Evolutionary conservation across 2,113 vertebrate genomes (phyloP).

Genomic region (Phyllostomus hastatus): DNA sequence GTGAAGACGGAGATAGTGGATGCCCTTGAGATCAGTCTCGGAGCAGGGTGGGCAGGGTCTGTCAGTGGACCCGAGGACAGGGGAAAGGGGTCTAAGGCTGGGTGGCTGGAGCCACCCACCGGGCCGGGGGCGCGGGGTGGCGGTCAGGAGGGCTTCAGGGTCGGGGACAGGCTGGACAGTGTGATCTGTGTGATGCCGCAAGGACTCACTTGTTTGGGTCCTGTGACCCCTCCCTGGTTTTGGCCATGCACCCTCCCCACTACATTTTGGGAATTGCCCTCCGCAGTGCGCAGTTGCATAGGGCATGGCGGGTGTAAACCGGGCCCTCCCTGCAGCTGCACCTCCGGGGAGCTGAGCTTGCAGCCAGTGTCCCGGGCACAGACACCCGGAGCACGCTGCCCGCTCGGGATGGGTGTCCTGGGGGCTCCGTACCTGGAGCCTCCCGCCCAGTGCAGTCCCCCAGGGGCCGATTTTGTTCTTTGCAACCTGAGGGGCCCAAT

Average conservation of each 20-base stretch:
- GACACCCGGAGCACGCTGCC: accelerated
- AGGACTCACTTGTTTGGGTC: not conserved
- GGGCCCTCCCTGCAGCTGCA: not conserved
- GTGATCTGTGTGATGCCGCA: not conserved
- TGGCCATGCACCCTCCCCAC: not conserved
- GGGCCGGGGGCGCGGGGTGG: too few species aligned
- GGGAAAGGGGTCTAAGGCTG: not conserved
- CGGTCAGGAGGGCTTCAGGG: not conserved
- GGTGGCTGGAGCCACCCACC: not conserved
- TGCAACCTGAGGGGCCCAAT: accelerated
- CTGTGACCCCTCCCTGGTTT: not conserved
- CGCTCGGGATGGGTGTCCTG: not conserved
- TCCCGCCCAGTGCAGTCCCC: accelerated
- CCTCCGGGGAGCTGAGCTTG: not conserved
- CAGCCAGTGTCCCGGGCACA: not conserved
- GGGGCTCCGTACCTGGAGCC: not conserved
- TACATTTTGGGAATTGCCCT: not conserved
- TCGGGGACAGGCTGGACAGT: not conserved
- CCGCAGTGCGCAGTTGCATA: accelerated
- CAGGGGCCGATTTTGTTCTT: not conserved
- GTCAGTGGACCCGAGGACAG: too few species aligned
- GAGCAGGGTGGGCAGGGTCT: not conserved
- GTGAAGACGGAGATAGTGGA: not conserved
- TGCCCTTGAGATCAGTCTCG: accelerated
- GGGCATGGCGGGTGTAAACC: accelerated